Base-by-base conservation (phyloP, 2,113 vertebrate genomes). In the Rhynchomys soricoides region DNA sequence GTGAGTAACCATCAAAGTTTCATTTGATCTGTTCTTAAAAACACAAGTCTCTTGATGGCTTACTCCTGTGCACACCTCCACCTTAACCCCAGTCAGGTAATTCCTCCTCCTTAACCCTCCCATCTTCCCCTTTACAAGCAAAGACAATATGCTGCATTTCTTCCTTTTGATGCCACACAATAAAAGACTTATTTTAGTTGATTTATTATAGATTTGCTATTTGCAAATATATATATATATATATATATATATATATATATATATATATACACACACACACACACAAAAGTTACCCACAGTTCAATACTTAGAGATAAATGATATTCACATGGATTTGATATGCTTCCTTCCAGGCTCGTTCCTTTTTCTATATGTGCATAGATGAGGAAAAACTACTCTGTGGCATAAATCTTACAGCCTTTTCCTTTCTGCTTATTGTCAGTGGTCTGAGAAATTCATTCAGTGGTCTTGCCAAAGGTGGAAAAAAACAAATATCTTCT, bases 401-500 rank as follows among this genome's bases (percentile, higher is more conserved):
- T 43, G 50, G 43, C 17, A 74, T 29, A 50, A 34, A 62, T 66
- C 81, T 81, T 83, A 26, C 3, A 88, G 86, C 40, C 59, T 91
- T 77, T 82, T 89, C 73, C 89, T 95, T 17, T 55, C 86, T 45
- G 70, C 31, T 81, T 77, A 37, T 93, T 75, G 77, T 95, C 95
- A 89, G 89, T 66, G 89, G 89, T 52, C 43, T 83, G 97, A 78
- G 96, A 96, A 89, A 93, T 96, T 86, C 89, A 70, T 86, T 85
- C 59, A 45, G 0, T 40, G 78, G 89, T 50, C 94, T 89, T 95
- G 93, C 90, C 92, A 94, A 79, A 52, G 86, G 90, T 82, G 79
- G 57, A 95, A 95, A 96, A 96, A 94, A 91, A 96, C 96, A 97
- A 52, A 16, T 62, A 71, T 57, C 81, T 92, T 89, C 83, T 90